These are phyloP conservation scores for Lypha dubia DNA, from an alignment of 2,888 invertebrate species.

Conservation along the genomic window DNA sequence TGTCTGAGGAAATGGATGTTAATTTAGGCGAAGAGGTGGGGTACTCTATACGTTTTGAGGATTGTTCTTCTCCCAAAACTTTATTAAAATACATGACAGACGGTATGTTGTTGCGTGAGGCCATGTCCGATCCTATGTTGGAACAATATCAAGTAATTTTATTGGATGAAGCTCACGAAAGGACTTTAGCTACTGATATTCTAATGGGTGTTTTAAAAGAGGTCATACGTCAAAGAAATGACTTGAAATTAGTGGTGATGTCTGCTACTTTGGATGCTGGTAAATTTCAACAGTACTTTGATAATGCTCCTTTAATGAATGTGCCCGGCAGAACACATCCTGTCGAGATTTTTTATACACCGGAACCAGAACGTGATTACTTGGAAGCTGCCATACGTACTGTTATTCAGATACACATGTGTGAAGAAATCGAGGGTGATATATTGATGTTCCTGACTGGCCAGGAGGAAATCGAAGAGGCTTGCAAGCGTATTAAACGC, in stretches of 20 bases:
- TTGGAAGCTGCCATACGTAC: slow-evolving; percentile 99
- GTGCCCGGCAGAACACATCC: slow-evolving; percentile 98
- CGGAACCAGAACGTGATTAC: slow-evolving; percentile 98
- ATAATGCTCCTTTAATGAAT: slow-evolving; percentile 98
- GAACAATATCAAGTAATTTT: slow-evolving; percentile 95
- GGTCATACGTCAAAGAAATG: slow-evolving; percentile 92
- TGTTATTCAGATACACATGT: slow-evolving; percentile 97
- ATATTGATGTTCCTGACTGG: slow-evolving; percentile 95
- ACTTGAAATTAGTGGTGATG: slow-evolving; percentile 99
- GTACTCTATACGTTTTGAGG: slow-evolving; percentile 99
- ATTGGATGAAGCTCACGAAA: slow-evolving; percentile 99
- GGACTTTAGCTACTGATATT: slow-evolving; percentile 98
- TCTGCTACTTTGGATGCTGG: slow-evolving; percentile 99
- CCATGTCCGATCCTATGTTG: slow-evolving; percentile 99
- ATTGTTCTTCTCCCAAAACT: slow-evolving; percentile 97
- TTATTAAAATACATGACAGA: slow-evolving; percentile 99
- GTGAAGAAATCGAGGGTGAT: slow-evolving; percentile 94
- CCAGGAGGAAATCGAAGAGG: slow-evolving; percentile 98
- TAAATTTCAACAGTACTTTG: slow-evolving; percentile 99
- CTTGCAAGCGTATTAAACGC: slow-evolving; percentile 97
- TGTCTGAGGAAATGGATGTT: slow-evolving; percentile 99
- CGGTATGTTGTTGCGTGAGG: slow-evolving; percentile 99
- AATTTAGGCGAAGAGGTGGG: slow-evolving; percentile 95
- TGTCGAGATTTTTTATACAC: slow-evolving; percentile 99
- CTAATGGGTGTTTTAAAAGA: slow-evolving; percentile 99